Base-by-base conservation (phyloP, 1,140 invertebrate genomes). In the Magallana gigas region DNA sequence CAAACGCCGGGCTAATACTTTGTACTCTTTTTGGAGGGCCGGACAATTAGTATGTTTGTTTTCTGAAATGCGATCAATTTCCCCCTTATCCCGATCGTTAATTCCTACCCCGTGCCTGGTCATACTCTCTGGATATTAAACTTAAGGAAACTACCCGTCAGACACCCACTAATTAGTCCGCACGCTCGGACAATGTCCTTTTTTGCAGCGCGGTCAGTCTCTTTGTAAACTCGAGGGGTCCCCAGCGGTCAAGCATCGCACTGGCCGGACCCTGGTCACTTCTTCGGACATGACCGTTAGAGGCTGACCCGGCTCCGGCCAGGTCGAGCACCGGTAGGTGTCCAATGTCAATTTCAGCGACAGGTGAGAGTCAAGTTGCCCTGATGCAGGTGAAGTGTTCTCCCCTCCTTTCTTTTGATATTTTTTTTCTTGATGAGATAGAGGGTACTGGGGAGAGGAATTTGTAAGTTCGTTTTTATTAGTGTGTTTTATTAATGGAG, bases 351-450 rank as follows among this genome's bases (percentile, higher is more conserved):
- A 84, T 84, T 84, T 16, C 57, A 84, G 29, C 57, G 83, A 58
- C 83, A 84, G 83, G 83, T 84, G 83, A 84, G 82, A 84, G 83
- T 84, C 83, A 84, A 59, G 57, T 59, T 84, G 83, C 83, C 83
- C 83, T 62, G 57, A 84, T 62, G 83, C 83, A 84, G 83, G 83
- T 84, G 83, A 84, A 84, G 58, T 59, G 23, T 9, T 84, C n/a
- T 62, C 59, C 12, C 29, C 8, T 18, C 16, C 57, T 16, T 18
- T 23, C 58, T 58, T 62, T 60, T 57, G 36, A 48, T 48, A 76
- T 76, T 29, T 76, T 76, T 76, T 76, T 76, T 36, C 23, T 29
- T 76, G 68, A 76, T 36, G 68, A 76, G 36, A 76, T 29, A 29
- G 68, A 29, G 68, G 68, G 36, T 18, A 76, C 68, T 36, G 23